Percentiles rank a stretch among this genome's conserved stretches.
These are phyloP conservation scores for Morus bassanus DNA, from an alignment of 2,797 vertebrate genomes.

Conservation along the genomic window DNA sequence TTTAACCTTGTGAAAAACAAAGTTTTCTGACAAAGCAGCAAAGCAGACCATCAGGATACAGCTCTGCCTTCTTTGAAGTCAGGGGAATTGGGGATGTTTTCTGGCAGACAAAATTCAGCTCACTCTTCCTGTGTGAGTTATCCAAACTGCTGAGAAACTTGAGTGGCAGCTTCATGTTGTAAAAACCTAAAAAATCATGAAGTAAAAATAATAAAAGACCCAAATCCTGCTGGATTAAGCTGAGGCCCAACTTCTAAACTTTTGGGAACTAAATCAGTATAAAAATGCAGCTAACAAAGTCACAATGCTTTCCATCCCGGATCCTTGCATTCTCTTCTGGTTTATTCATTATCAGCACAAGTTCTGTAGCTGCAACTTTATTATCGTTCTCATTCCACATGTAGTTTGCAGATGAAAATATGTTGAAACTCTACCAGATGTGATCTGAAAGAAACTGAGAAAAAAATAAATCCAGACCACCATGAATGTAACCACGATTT, in stretches of 20 bases:
- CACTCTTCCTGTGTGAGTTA: conserved; percentile 23
- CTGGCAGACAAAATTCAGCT: conserved; percentile 34
- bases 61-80: background rate
- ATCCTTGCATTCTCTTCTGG: conserved; percentile 33
- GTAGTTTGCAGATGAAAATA: conserved; percentile 28
- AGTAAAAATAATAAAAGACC: conserved; percentile 53
- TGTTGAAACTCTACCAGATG: conserved; percentile 54
- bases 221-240: conserved; percentile 59
- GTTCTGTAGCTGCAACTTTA: conserved; percentile 40
- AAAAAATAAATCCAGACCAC: conserved; percentile 22
- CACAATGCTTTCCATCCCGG: conserved; percentile 28
- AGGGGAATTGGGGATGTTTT: background rate
- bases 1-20: background rate
- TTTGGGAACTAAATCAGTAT: conserved; percentile 5
- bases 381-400: conserved; percentile 36
- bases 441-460: conserved; percentile 19
- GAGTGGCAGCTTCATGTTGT: conserved; percentile 29
- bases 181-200: background rate
- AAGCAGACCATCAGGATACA: background rate
- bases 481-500: background rate
- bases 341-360: conserved; percentile 55
- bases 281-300: conserved; percentile 35
- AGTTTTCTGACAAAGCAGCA: background rate
- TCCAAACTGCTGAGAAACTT: background rate
- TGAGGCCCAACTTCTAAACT: conserved; percentile 29